Base-by-base conservation (phyloP, 2,888 invertebrate species). In the Xestia sexstrigata region DNA sequence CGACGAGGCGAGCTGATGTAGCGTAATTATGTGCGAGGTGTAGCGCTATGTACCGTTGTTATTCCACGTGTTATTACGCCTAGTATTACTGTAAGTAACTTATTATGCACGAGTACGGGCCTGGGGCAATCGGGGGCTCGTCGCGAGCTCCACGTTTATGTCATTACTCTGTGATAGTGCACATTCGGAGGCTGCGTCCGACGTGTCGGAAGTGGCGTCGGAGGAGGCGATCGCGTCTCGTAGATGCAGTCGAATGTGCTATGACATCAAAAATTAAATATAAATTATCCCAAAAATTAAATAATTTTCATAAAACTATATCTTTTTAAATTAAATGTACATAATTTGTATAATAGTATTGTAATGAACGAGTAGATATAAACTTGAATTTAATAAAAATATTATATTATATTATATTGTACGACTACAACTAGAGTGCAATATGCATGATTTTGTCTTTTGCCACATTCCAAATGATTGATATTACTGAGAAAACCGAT, bases 141-240 rank as follows among this genome's bases (percentile, higher is more conserved):
- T 82, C 79, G 86, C 81, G 95, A 92, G 95, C 93, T 94, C 96
- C 95, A 93, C 91, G 94, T 95, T 94, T 93, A 96, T 95, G 96
- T 96, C 96, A 95, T 95, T 95, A 96, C 96, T 96, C 96, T 96
- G 96, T 96, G 96, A 96, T 96, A 96, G 93, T 94, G 96, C 96
- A 95, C 96, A 94, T 93, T 92, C 87, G 89, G 90, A 91, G 93
- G 92, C 94, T 93, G 94, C 92, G 92, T 92, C 92, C 87, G 84
- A 88, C 88, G 87, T 86, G 89, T 88, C 89, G 89, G 83, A 88
- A 84, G 85, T 84, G n/a, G n/a, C 85, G 83, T 89, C 87, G 85
- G 82, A 84, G 84, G 83, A 86, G 86, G 76, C 76, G 79, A 90
- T 89, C 87, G 89, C 89, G 83, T 88, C 89, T 87, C 87, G 84